Evolutionary conservation across 2,797 vertebrate species (phyloP).

Genomic region (Tapirus indicus): DNA sequence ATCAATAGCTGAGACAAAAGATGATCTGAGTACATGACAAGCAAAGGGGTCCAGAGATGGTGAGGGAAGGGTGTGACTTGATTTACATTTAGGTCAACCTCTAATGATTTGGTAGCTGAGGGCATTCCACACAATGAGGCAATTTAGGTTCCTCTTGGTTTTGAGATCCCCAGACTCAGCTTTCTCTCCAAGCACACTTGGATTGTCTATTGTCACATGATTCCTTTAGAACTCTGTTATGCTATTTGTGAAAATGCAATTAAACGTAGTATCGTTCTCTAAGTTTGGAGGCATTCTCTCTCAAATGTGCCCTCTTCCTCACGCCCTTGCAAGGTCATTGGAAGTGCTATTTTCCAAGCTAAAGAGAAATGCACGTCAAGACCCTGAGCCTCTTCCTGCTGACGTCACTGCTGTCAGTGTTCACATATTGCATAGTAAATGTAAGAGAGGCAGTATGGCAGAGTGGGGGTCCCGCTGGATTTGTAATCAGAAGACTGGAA

Average conservation of each 20-base stretch:
- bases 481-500: not conserved
- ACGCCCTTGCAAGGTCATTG: not conserved
- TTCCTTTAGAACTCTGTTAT: not conserved
- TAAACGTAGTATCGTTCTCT: not conserved
- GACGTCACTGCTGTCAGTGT: not conserved
- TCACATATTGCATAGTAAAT: fast-evolving
- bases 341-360: not conserved
- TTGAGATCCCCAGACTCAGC: not conserved
- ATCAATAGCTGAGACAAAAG: conserved; percentile 12
- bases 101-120: not conserved
- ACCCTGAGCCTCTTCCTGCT: no score
- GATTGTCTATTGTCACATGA: not conserved
- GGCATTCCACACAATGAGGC: not conserved
- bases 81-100: not conserved
- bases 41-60: not conserved
- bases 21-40: not conserved
- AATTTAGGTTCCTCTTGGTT: not conserved
- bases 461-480: not conserved
- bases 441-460: not conserved
- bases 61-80: not conserved
- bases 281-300: not conserved
- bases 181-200: not conserved
- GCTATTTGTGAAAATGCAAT: not conserved
- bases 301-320: not conserved
- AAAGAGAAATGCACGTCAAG: not conserved